phyloP scores from a whole-genome alignment of 2,797 vertebrate genomes.

The Poeciliopsis presidionis region DNA sequence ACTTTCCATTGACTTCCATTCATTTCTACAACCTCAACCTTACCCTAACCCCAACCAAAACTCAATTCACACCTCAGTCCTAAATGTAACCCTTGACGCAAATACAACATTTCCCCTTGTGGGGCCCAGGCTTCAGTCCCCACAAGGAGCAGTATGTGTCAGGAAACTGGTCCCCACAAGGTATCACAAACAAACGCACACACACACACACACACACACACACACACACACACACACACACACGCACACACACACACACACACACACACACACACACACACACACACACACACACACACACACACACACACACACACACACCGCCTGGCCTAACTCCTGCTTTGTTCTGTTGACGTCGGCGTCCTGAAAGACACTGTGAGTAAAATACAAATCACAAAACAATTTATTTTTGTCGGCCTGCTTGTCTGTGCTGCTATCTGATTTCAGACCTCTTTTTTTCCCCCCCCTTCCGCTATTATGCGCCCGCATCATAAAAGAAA shows the following conservation, averaged over 20 bases:
- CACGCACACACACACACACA: no score
- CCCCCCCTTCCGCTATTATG: constrained; percentile 65
- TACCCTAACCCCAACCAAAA: no score
- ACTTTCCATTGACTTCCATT: no score
- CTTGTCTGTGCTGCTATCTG: constrained; percentile 46
- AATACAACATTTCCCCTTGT: no score
- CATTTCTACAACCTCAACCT: no score
- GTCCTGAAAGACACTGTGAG: constrained; percentile 42
- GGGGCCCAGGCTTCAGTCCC: no score
- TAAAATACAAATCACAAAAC: constrained; percentile 60
- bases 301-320: background rate
- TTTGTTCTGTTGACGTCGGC: constrained; percentile 37
- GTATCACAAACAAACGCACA: no score
- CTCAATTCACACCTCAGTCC: no score
- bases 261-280: background rate
- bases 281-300: background rate
- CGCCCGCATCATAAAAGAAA: constrained; percentile 54
- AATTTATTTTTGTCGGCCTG: constrained; percentile 51
- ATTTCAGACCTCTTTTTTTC: constrained; percentile 65
- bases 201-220: background rate
- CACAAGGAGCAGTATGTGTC: no score
- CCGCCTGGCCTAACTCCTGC: constrained; percentile 33
- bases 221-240: background rate
- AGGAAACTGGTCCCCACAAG: no score
- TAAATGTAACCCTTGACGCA: no score